Evolutionary conservation across 2,888 invertebrate species (phyloP).

Genomic region (Fabriciana adippe): DNA sequence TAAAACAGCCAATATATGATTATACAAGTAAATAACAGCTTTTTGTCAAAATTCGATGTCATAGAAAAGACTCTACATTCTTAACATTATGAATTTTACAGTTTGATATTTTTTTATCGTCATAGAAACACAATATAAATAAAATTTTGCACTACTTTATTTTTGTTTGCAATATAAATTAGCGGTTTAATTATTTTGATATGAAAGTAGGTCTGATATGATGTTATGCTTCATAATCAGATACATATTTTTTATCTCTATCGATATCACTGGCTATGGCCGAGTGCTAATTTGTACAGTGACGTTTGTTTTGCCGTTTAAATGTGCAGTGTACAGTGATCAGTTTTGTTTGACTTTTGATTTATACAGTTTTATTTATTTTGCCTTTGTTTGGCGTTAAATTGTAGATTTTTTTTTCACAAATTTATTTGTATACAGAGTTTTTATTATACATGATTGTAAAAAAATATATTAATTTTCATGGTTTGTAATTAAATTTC

Average conservation of each 20-base stretch:
- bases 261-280: slow-evolving; percentile 26
- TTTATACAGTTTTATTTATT: not conserved
- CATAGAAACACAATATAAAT: not conserved
- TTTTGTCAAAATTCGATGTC: not conserved
- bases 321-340: slow-evolving; percentile 18
- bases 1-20: too few relatives aligned
- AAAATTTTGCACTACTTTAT: not conserved
- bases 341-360: not conserved
- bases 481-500: too few relatives aligned
- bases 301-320: slow-evolving; percentile 14
- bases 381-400: not conserved
- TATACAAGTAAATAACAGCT: not conserved
- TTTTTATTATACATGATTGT: too few relatives aligned
- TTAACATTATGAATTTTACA: too few relatives aligned
- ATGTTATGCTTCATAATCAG: slow-evolving; percentile 29
- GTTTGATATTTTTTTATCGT: too few relatives aligned
- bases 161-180: slow-evolving; percentile 1
- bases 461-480: too few relatives aligned
- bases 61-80: too few relatives aligned
- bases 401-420: not conserved
- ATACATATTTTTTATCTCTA: slow-evolving; percentile 27
- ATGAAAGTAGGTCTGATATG: slow-evolving; percentile 15
- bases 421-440: too few relatives aligned
- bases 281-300: slow-evolving; percentile 27
- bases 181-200: not conserved